Evolutionary conservation across 1,140 invertebrate species (phyloP).

Genomic region (Microplitis demolitor): DNA sequence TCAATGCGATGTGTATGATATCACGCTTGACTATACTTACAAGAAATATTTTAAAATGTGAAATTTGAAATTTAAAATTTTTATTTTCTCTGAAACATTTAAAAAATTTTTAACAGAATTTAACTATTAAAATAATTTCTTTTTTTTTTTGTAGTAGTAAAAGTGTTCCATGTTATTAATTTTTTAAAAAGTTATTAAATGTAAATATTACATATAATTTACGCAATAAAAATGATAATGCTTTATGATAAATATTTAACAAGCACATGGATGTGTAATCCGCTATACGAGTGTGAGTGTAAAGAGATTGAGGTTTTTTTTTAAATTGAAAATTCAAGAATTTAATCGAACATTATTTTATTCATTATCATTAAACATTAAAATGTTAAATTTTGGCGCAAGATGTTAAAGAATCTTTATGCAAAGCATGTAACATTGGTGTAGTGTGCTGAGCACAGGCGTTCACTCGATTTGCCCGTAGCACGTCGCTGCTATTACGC

Average conservation of each 20-base stretch:
- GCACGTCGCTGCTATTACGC: constrained; percentile 53
- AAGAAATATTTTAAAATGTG: constrained; percentile 25
- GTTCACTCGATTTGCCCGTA: constrained; percentile 26
- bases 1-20: constrained; percentile 35
- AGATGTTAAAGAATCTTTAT: constrained; percentile 19
- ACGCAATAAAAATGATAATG: no score
- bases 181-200: no score
- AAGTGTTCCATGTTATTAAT: no score
- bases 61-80: not conserved
- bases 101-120: no score
- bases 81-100: no score
- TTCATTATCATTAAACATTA: not conserved
- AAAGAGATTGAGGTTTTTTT: not conserved
- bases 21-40: constrained; percentile 18
- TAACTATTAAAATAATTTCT: no score
- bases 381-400: constrained; percentile 9
- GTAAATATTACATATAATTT: no score
- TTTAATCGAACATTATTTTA: not conserved
- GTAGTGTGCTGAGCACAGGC: constrained; percentile 10
- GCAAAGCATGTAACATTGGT: constrained; percentile 13
- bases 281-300: no score
- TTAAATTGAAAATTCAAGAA: not conserved
- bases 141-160: no score
- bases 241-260: no score
- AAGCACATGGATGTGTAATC: no score